Conservation (phyloP, 2,888 invertebrate species). For the Platynereis dumerilii region DNA sequence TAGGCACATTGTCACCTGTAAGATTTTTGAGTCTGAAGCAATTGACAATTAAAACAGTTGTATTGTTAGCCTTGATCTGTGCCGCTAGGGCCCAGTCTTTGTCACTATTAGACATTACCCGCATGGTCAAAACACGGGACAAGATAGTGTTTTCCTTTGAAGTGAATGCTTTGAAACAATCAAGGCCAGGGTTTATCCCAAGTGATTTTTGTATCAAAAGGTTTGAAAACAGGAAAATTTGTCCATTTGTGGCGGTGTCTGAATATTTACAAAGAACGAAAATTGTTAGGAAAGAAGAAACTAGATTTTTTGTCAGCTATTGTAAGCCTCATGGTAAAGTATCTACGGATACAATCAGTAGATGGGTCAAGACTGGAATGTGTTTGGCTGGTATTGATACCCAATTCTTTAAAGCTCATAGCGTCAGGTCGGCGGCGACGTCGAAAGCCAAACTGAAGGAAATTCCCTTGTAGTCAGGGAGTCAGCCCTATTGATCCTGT, state of each 20-base stretch:
- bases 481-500: too few species aligned
- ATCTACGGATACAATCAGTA: conserved; percentile 25
- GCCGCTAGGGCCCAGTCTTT: too few species aligned
- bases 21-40: too few species aligned
- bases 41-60: too few species aligned
- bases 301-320: conserved; percentile 26
- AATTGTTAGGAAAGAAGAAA: conserved; percentile 12
- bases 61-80: too few species aligned
- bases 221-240: conserved; percentile 15
- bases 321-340: conserved; percentile 28
- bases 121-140: too few species aligned
- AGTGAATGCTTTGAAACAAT: conserved; percentile 28
- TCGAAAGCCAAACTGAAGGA: conserved; percentile 10
- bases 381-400: conserved; percentile 27
- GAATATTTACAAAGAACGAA: neutral
- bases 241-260: too few species aligned
- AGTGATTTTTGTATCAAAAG: conserved; percentile 21
- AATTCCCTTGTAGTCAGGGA: too few species aligned
- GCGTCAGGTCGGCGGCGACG: conserved; percentile 23
- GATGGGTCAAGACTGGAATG: conserved; percentile 31
- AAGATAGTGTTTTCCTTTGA: too few species aligned
- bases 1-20: too few species aligned
- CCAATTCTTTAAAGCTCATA: conserved; percentile 25
- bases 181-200: conserved; percentile 33
- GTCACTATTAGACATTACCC: too few species aligned